phyloP scores from a whole-genome alignment of 2,797 vertebrate genomes.

The Protosalanx chinensis region DNA sequence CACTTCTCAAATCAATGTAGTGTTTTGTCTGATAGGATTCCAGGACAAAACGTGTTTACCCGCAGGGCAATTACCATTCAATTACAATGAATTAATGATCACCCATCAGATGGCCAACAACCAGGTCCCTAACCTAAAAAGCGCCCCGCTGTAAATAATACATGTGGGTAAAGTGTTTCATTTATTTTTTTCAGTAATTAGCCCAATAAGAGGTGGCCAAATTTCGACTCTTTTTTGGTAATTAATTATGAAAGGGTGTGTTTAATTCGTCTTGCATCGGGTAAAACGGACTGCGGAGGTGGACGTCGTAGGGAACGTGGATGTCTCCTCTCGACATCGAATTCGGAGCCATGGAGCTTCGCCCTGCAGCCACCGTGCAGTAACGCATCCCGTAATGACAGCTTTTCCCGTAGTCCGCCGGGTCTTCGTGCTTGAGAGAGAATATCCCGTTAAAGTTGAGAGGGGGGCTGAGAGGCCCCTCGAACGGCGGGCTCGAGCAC shows the following conservation, averaged over 20 bases:
- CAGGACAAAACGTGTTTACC: conserved; percentile 15
- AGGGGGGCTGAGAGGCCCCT: conserved; percentile 84
- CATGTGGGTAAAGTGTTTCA: conserved; percentile 30
- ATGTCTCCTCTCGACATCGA: conserved; percentile 83
- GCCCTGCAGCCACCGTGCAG: conserved; percentile 77
- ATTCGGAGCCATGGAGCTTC: conserved; percentile 82
- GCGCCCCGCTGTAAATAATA: conserved; percentile 34
- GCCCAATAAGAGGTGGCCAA: conserved; percentile 61
- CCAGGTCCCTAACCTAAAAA: conserved; percentile 23
- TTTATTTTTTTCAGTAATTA: conserved; percentile 67
- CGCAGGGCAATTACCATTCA: conserved; percentile 24
- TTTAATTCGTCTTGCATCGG: conserved; percentile 88
- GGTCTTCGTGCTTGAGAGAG: conserved; percentile 92
- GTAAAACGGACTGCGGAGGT: conserved; percentile 88
- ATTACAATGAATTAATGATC: conserved; percentile 34
- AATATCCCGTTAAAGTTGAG: conserved; percentile 95
- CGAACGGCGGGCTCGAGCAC: conserved; percentile 84
- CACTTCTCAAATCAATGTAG: conserved; percentile 10
- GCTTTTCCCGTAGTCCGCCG: conserved; percentile 86
- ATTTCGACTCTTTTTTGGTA: conserved; percentile 20
- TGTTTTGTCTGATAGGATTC: conserved; percentile 13
- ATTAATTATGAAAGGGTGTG: conserved; percentile 87
- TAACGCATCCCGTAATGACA: conserved; percentile 91
- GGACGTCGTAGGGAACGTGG: conserved; percentile 88
- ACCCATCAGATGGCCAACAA: conserved; percentile 30